These are phyloP conservation scores for Apocheima hispidaria DNA, from an alignment of 2,888 invertebrate genomes.

Conservation along the genomic window DNA sequence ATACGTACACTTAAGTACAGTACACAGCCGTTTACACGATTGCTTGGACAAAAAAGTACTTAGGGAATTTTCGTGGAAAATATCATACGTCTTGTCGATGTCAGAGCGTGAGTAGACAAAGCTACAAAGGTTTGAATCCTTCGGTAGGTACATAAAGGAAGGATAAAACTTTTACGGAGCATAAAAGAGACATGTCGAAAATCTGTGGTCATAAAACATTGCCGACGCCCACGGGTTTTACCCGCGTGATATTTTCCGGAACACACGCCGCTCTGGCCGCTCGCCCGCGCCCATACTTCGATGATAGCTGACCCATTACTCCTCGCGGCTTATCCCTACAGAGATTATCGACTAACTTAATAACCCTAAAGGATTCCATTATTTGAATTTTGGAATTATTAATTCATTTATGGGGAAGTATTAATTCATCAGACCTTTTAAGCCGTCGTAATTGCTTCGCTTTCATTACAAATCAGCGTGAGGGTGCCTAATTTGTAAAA, in stretches of 20 bases:
- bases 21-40: background rate
- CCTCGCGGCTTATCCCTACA: slow-evolving; percentile 36
- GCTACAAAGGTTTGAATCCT: slow-evolving; percentile 58
- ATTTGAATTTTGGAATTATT: slow-evolving; percentile 45
- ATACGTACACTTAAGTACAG: background rate
- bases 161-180: slow-evolving; percentile 74
- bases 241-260: slow-evolving; percentile 41
- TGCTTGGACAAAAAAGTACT: slow-evolving; percentile 2
- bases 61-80: slow-evolving; percentile 18
- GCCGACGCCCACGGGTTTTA: slow-evolving; percentile 53
- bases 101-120: slow-evolving; percentile 49
- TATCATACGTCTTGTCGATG: slow-evolving; percentile 29
- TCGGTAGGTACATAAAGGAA: slow-evolving; percentile 55
- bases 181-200: slow-evolving; percentile 74
- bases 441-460: slow-evolving; percentile 36
- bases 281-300: slow-evolving; percentile 12
- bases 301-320: slow-evolving; percentile 41
- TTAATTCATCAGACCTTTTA: slow-evolving; percentile 39
- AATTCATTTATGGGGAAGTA: slow-evolving; percentile 41
- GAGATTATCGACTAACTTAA: slow-evolving; percentile 49
- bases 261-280: slow-evolving; percentile 17
- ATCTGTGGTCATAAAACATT: slow-evolving; percentile 71
- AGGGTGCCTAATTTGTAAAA: slow-evolving; percentile 33
- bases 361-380: slow-evolving; percentile 44
- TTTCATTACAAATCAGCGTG: slow-evolving; percentile 35